Evolutionary conservation across 2,113 vertebrate genomes (phyloP).

Genomic region (Jacana jacana): DNA sequence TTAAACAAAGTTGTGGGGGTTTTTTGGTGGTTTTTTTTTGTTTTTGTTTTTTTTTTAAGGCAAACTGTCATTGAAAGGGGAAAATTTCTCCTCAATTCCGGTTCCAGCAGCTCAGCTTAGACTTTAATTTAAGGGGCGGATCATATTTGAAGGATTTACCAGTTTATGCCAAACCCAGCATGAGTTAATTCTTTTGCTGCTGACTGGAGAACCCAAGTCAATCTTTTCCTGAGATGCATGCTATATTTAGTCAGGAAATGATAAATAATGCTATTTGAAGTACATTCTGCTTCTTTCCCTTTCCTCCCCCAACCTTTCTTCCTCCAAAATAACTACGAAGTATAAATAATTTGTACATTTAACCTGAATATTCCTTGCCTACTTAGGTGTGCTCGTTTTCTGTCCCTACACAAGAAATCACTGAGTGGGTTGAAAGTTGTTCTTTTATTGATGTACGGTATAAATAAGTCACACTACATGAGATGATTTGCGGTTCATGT

Average conservation of each 20-base stretch:
- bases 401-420: neutral
- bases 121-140: neutral
- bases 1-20: neutral
- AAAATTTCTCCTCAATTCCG: neutral
- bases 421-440: conserved; percentile 47
- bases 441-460: conserved; percentile 55
- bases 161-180: conserved; percentile 10
- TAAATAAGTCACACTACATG: conserved; percentile 47
- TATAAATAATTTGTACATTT: conserved; percentile 55
- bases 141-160: conserved; percentile 10
- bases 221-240: conserved; percentile 37
- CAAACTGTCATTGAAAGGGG: neutral
- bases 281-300: conserved; percentile 17
- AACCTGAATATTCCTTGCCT: conserved; percentile 42
- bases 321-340: conserved; percentile 26
- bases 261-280: conserved; percentile 66
- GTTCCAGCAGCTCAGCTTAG: neutral
- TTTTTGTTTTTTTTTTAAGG: neutral
- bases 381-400: neutral
- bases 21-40: no score
- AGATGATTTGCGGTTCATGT: conserved; percentile 13
- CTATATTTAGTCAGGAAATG: conserved; percentile 65
- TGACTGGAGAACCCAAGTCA: conserved; percentile 54
- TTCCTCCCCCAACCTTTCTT: conserved; percentile 9
- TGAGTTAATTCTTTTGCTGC: conserved; percentile 42